Evolutionary conservation across 2,797 vertebrate species (phyloP), one percentile per base, ranked within the genome.

Genomic region (Masticophis lateralis): DNA sequence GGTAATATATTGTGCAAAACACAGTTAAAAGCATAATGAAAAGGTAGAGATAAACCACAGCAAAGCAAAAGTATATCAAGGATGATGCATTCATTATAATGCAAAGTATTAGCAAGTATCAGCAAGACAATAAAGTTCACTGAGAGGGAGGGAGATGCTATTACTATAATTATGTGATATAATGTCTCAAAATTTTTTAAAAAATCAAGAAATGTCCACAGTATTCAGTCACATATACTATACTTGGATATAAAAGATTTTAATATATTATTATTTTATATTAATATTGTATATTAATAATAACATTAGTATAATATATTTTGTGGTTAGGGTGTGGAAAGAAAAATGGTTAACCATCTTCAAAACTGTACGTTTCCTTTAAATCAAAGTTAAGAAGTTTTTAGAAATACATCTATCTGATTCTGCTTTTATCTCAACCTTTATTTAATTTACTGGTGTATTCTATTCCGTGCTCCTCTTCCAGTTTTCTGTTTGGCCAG

Each of bases 91-190:
- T 93, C 94, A 74, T 95, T 96, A 74, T 57, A 91, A 91, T 92
- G 59, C n/a, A 95, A 93, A 94, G 22, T 94, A n/a, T 92, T 60
- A 91, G 74, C 60, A 90, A 93, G 87, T 32, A 95, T 89, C 95
- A 94, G 89, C 7, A 94, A 56, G 53, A 32, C 51, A 96, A 95
- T 95, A 93, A 95, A 95, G 93, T 92, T 93, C 14, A 91, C 63
- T 61, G 92, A 27, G 92, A 83, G 59, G 27, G 61, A 1, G 92
- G 25, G 63, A 3, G 92, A 60, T 92, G 90, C 4, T 22, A 60
- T 96, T 96, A 89, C 57, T n/a, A 51, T 53, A 59, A 18, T 69
- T 86, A 91, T 94, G 14, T 55, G 91, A 5, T 4, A 18, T 87
- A 92, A 94, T 56, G 51, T 51, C 91, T 96, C 57, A 43, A 55